Conservation (phyloP, 2,797 vertebrate genomes). For the Eleutherodactylus coqui region DNA sequence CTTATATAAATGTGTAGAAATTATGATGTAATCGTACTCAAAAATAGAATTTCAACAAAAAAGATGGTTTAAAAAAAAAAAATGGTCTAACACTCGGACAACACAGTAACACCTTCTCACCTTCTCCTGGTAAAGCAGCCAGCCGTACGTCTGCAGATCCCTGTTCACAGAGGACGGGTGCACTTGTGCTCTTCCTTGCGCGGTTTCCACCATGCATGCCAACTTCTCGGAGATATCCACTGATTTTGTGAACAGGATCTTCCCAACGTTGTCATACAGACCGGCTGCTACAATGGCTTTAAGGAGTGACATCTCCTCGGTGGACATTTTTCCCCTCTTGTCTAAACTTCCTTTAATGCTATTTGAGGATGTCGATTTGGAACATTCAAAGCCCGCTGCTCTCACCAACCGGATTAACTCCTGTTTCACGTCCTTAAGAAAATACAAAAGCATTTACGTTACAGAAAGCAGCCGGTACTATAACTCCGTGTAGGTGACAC, state of each 20-base stretch:
- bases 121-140: constrained; percentile 98
- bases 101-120: constrained; percentile 62
- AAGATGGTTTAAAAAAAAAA: too few species aligned
- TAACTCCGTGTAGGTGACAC: background rate
- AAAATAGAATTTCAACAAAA: too few species aligned
- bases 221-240: constrained; percentile 88
- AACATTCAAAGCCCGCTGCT: constrained; percentile 83
- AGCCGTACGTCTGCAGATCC: constrained; percentile 89
- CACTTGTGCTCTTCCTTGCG: constrained; percentile 92
- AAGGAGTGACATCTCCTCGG: constrained; percentile 83
- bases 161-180: constrained; percentile 96
- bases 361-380: constrained; percentile 63
- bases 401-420: constrained; percentile 91
- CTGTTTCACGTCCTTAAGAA: constrained; percentile 86
- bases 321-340: constrained; percentile 69
- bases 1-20: too few species aligned
- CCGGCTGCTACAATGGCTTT: constrained; percentile 91
- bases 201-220: constrained; percentile 89
- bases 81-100: background rate
- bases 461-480: background rate
- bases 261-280: constrained; percentile 92
- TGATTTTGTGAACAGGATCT: constrained; percentile 83
- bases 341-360: constrained; percentile 65
- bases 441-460: background rate
- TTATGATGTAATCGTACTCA: too few species aligned